Evolutionary conservation across 1,140 invertebrate genomes (phyloP), one percentile per base, ranked within the genome.

Genomic region (Drosophila jambulina): DNA sequence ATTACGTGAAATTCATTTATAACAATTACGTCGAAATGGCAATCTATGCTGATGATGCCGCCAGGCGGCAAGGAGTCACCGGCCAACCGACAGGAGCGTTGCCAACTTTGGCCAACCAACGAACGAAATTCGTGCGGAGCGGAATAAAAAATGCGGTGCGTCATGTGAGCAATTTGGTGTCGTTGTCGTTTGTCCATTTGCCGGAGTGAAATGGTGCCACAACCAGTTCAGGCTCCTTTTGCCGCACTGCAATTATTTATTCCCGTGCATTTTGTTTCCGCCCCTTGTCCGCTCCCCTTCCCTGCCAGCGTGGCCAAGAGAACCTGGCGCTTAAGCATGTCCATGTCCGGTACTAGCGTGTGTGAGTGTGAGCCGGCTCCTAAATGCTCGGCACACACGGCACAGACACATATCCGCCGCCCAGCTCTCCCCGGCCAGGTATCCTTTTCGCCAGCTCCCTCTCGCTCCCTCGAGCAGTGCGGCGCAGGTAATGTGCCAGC

Each of bases 1-100:
- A 90, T 90, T 90, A 90, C 85, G 78, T 85, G 64, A 85, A 90
- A 90, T 90, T 83, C 85, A 90, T 90, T 90, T 90, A 74, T 90
- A 90, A 90, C 81, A 90, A 90, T 90, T 90, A 90, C 85, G 77
- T 74, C 62, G 85, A 79, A 78, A 90, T 84, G 86, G 85, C 85
- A 90, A 90, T 90, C 85, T 90, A 90, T 85, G 85, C 85, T 90
- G 85, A 90, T 90, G 85, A 90, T 67, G 81, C 85, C 81, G 82
- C 57, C 83, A 88, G 74, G 78, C 74, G 75, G 83, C 76, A 70
- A 71, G 64, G 43, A 27, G 51, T 45, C 34, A 36, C 32, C 19
- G 17, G 2, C 49, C 48, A 21, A 51, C 27, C 49, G 49, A 1
- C 58, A 72, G 70, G 68, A 72, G 45, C 84, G 74, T 67, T 75